These are phyloP conservation scores for Callipepla squamata DNA, from an alignment of 2,113 vertebrate species.

Conservation along the genomic window DNA sequence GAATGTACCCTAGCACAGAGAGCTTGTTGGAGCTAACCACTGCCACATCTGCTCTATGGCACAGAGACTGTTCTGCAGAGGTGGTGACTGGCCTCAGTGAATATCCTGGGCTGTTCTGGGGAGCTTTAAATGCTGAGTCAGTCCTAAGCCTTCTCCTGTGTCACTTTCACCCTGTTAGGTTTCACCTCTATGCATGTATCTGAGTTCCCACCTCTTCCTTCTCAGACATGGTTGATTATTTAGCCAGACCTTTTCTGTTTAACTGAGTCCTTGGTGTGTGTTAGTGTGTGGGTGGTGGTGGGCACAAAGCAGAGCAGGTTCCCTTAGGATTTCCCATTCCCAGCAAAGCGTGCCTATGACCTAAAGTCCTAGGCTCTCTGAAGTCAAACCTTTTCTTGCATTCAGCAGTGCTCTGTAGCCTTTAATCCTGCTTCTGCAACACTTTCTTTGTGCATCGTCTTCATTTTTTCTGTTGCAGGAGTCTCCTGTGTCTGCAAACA, in stretches of 20 bases:
- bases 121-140: not conserved
- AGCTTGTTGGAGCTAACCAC: not conserved
- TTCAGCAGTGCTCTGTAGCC: not conserved
- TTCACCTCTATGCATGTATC: not conserved
- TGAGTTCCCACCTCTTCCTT: no score
- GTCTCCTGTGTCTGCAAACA: not conserved
- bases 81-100: not conserved
- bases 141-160: not conserved
- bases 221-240: not conserved
- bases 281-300: not conserved
- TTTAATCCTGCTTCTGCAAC: not conserved
- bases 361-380: not conserved
- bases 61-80: not conserved
- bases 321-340: not conserved
- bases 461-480: constrained; percentile 60
- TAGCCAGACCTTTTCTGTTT: not conserved
- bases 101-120: fast-evolving
- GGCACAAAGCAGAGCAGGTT: not conserved
- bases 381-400: not conserved
- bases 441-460: not conserved
- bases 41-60: not conserved
- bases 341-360: not conserved
- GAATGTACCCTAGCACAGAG: not conserved
- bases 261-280: not conserved
- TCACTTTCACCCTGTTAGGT: not conserved